A percentile compares a stretch with the other conserved stretches of the same genome.
Evolutionary conservation across 2,888 invertebrate species (phyloP).

Genomic region (Polydrusus pterygomalis): DNA sequence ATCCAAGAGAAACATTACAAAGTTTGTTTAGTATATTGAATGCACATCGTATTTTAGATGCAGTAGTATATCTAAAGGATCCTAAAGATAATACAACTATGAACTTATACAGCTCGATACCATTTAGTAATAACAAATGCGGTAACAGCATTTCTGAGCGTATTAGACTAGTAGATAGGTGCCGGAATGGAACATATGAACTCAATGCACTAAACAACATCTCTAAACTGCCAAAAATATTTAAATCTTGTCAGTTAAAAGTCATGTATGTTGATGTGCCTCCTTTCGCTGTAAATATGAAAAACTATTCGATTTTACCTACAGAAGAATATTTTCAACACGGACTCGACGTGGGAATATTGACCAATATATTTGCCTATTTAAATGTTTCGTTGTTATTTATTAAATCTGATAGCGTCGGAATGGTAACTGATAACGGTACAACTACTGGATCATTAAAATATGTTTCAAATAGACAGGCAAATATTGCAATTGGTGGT

Average conservation of each 20-base stretch:
- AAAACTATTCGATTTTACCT: conserved; percentile 32
- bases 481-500: conserved; percentile 66
- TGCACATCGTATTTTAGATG: conserved; percentile 59
- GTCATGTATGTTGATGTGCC: conserved; percentile 65
- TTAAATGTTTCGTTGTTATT: conserved; percentile 55
- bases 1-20: conserved; percentile 49
- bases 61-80: conserved; percentile 60
- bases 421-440: conserved; percentile 58
- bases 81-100: conserved; percentile 52
- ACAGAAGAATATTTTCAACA: conserved; percentile 38
- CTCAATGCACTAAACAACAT: conserved; percentile 47
- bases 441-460: conserved; percentile 61
- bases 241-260: conserved; percentile 64
- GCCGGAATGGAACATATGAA: conserved; percentile 49
- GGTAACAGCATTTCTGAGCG: conserved; percentile 54
- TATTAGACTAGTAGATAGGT: conserved; percentile 58
- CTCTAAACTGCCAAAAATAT: conserved; percentile 61
- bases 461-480: conserved; percentile 56
- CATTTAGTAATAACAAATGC: conserved; percentile 61
- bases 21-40: conserved; percentile 56
- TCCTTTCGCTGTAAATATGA: conserved; percentile 64
- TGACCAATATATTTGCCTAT: conserved; percentile 56
- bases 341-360: conserved; percentile 56
- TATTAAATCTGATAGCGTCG: conserved; percentile 23
- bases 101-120: conserved; percentile 63